Evolutionary conservation across 30 jellyfish, hydroid and myxozoan species (phyloP), one percentile per base, ranked within the genome.

Genomic region (Pseudorhiza aurosa): DNA sequence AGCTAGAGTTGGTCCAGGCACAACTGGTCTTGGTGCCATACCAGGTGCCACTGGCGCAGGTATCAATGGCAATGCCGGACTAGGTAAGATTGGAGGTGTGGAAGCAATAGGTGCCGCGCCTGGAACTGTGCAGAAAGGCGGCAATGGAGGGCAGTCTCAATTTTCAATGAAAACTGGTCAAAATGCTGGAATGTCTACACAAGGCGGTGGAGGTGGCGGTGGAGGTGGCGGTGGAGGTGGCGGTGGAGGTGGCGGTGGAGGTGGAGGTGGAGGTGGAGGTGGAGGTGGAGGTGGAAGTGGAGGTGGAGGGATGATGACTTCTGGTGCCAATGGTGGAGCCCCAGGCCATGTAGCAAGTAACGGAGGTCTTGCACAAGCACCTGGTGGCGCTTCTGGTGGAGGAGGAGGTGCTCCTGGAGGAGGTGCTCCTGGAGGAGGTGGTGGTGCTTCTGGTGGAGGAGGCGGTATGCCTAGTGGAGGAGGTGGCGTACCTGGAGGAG

Each of bases 121-220:
- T 5, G 72, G 69, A 4, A 18, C 56, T 10, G 91, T 84, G 17
- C 85, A 71, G 24, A 50, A 72, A 45, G 95, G 95, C 10, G 95
- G 95, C 1, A 84, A 84, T 53, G 95, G 95, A 19, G 88, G 88
- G n/a, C 88, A 68, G 71, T 55, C 87, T 15, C 56, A 65, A 12
- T 29, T 72, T 37, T 60, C 68, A 21, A 21, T 24, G 57, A 59
- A 40, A 4, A 67, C 42, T 0, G 86, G 68, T 10, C 57, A 55
- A 6, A 86, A 55, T 30, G 78, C 62, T 4, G 47, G 72, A 4
- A 15, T 21, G 4, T 1, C 36, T 53, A 2, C 67, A 8, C 36
- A 30, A 19, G 75, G 70, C 9, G 88, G 77, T 26, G 55, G 68
- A 1, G 81, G 71, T 67, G 65, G 68, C 8, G 77, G 47, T 18